phyloP scores from a whole-genome alignment of 2,797 vertebrate genomes.

The Eospalax fontanierii region DNA sequence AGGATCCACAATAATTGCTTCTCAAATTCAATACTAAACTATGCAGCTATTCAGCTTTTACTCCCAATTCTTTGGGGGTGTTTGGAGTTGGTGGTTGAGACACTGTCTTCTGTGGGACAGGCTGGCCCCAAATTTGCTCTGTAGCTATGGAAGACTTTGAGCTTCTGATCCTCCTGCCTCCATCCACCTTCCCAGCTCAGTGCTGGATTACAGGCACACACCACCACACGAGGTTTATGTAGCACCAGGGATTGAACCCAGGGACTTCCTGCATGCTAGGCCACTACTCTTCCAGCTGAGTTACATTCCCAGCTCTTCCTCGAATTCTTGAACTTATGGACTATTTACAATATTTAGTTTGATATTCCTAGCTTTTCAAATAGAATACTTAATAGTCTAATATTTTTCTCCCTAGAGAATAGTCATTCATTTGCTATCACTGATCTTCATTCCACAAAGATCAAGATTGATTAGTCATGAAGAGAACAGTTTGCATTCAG shows the following conservation, averaged over 20 bases:
- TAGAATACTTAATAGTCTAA: slow-evolving; percentile 2
- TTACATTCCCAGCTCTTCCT: background rate
- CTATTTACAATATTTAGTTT: background rate
- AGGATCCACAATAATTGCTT: background rate
- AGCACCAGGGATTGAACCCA: background rate
- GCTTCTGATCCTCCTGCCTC: background rate
- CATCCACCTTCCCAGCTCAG: too few species aligned
- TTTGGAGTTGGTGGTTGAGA: background rate
- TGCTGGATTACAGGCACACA: too few species aligned
- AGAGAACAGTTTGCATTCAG: slow-evolving; percentile 84
- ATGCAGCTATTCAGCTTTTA: background rate
- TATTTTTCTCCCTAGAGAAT: slow-evolving; percentile 40
- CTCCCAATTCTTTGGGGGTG: background rate
- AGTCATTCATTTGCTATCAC: slow-evolving; percentile 3
- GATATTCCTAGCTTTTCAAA: slow-evolving; percentile 13
- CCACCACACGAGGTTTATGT: too few species aligned
- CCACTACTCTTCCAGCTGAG: background rate
- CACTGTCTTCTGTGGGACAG: background rate
- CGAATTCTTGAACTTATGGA: slow-evolving; percentile 13
- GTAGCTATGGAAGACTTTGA: background rate
- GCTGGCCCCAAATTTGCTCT: background rate
- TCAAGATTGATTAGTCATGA: slow-evolving; percentile 84
- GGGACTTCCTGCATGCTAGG: too few species aligned
- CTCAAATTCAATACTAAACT: background rate
- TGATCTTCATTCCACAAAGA: slow-evolving; percentile 68